Base-by-base conservation (phyloP, 2,113 vertebrate species). In the Hydrolagus affinis region DNA sequence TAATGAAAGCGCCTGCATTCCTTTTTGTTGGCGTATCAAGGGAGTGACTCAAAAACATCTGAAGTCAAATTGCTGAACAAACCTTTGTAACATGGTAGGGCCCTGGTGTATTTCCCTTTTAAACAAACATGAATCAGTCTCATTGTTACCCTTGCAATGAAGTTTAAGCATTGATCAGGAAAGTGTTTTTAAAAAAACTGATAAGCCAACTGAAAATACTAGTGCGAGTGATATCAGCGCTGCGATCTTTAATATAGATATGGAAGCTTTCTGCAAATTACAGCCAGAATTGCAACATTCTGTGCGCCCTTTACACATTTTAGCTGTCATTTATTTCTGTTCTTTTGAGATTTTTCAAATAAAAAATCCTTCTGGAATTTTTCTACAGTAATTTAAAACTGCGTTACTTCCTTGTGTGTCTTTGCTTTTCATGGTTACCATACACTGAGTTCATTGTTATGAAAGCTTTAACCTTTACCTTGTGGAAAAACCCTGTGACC, bases 1-100 rank as follows among this genome's bases (percentile, higher is more conserved):
- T 86, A 86, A 89, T 86, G 86, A 88, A 89, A 88, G 88, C 87
- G 87, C 85, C 87, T 88, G 88, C 87, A 89, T 89, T 89, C 88
- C 87, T 90, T 86, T 86, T 86, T 86, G 85, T 75, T 69, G 87
- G 69, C 78, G 74, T 86, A 88, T 88, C 89, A 88, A 87, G 74
- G 62, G 85, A 85, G 85, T 86, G 80, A 75, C 86, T 86, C 83
- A 69, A 66, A 83, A 73, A 71, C 25, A 78, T 64, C 78, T 77
- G 73, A 85, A 75, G 68, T 12, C 32, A 86, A 88, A 88, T 88
- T 87, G 86, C 88, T 76, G 86, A 87, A 85, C 87, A 74, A 76
- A 76, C 76, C 74, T 78, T 30, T 44, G 25, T 83, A 32, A 70
- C 32, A 44, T 75, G n/a, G 25, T 64, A 59, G 72, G 75, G 11